Conservation (phyloP, 2,113 vertebrate genomes). For the Channa maculata region DNA sequence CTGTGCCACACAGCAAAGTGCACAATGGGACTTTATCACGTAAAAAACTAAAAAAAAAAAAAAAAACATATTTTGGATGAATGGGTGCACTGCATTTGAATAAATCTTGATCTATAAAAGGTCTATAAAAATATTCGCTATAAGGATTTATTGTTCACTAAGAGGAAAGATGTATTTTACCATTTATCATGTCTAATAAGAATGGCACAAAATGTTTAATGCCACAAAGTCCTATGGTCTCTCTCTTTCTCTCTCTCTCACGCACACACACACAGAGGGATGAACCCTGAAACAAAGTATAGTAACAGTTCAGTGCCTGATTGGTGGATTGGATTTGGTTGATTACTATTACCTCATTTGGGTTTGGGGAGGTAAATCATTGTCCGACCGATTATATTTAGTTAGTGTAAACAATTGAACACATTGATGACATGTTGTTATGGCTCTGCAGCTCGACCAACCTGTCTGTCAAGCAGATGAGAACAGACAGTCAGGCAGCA, state of each 20-base stretch:
- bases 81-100: not conserved
- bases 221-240: not conserved
- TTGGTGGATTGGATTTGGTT: not conserved
- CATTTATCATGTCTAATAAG: not conserved
- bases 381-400: conserved; percentile 18
- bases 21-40: conserved; percentile 26
- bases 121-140: too few species aligned
- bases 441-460: conserved; percentile 58
- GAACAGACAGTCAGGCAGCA: conserved; percentile 50
- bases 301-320: too few species aligned
- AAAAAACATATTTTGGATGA: not conserved
- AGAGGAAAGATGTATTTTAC: not conserved
- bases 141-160: not conserved
- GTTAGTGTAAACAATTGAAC: conserved; percentile 50
- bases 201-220: not conserved
- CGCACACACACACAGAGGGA: too few species aligned
- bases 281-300: too few species aligned
- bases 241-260: too few species aligned
- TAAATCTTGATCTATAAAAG: not conserved
- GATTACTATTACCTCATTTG: not conserved
- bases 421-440: conserved; percentile 54
- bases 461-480: conserved; percentile 74
- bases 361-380: conserved; percentile 44
- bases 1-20: conserved; percentile 12
- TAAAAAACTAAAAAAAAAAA: not conserved